Evolutionary conservation across 2,113 vertebrate species (phyloP), one percentile per base, ranked within the genome.

Genomic region (Dasyprocta punctata): DNA sequence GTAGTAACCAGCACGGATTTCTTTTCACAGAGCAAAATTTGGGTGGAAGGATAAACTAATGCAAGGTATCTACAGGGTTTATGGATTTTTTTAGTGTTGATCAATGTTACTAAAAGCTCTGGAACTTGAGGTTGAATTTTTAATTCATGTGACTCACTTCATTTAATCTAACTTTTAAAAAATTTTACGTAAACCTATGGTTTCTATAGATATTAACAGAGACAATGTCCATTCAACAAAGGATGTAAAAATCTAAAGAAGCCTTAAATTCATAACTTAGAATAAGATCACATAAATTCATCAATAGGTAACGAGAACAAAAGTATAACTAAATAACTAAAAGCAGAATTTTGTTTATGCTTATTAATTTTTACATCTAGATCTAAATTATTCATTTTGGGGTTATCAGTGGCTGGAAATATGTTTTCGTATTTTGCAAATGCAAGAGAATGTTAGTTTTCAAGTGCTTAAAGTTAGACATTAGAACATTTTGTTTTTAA

Each of bases 351-450:
- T 2, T 52, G 14, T 8, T 71, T 71, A 96, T 95, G 47, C 4
- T 71, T 38, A n/a, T 44, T 71, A 84, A 52, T 88, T 95, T 95
- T 20, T 2, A 8, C 85, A 81, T 78, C 1, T 67, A 83, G n/a
- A 92, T 49, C 33, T 56, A 81, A 28, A 49, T 22, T 54, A 47
- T 69, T 87, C 8, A 69, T 90, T 88, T 89, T 58, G 33, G 65
- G 7, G 2, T 89, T 92, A 93, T 28, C 2, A 92, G 49, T 87
- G 20, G 65, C 56, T 83, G 36, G 16, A 73, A 92, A 20, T 67
- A 52, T 49, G 14, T 88, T 92, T 95, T 95, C 33, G 60, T 56
- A 73, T 77, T 96, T 90, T 61, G n/a, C 17, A 88, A 44, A 78
- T 36, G 5, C 17, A 89, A 56, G 10, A 97, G 47, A 88, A 75